These are phyloP conservation scores for Fratercula arctica DNA, from an alignment of 2,797 vertebrate genomes.

Conservation along the genomic window DNA sequence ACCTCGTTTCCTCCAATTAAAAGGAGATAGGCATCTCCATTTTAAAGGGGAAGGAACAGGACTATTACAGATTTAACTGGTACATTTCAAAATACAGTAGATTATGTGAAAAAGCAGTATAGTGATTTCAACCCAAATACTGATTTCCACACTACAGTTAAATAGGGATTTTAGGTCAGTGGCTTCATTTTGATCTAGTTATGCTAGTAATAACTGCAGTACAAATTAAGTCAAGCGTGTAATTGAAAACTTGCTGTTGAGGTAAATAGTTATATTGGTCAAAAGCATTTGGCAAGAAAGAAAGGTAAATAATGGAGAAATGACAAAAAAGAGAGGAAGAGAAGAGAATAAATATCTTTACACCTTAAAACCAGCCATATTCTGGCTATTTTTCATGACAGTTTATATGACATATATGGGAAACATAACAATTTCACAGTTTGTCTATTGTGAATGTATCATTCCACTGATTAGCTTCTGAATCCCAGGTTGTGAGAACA, in stretches of 20 bases:
- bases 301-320: conserved; percentile 19
- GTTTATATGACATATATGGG: background rate
- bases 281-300: conserved; percentile 61
- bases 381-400: background rate
- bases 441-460: background rate
- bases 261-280: conserved; percentile 40
- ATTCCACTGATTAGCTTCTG: background rate
- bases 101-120: background rate
- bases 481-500: background rate
- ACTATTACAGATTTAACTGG: background rate
- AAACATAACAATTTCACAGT: background rate
- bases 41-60: background rate
- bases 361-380: background rate
- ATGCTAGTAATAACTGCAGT: conserved; percentile 79
- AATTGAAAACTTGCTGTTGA: conserved; percentile 83
- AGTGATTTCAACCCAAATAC: conserved; percentile 68
- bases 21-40: background rate
- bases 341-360: background rate
- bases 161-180: conserved; percentile 79
- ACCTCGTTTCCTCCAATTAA: background rate
- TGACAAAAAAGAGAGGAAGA: background rate
- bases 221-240: conserved; percentile 82
- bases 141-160: conserved; percentile 70
- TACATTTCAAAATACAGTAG: conserved; percentile 19
- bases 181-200: conserved; percentile 85